These are phyloP conservation scores for Oxygymnocypris stewartii DNA, from an alignment of 2,113 vertebrate genomes.

Conservation along the genomic window DNA sequence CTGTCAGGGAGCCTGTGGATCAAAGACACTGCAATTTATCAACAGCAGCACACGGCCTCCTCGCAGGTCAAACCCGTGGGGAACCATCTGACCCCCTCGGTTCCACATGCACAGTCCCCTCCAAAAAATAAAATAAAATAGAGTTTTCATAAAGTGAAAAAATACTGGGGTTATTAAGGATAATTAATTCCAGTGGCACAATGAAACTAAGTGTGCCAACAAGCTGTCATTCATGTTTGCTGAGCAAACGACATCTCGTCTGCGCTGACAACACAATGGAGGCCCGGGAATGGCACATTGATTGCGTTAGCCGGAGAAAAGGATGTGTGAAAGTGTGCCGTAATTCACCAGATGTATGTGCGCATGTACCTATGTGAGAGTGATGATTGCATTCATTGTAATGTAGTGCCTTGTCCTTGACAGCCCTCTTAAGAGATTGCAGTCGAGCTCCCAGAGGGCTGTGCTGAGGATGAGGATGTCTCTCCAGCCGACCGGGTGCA, in stretches of 20 bases:
- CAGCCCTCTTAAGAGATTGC: slow-evolving; percentile 43
- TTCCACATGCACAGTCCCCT: neutral
- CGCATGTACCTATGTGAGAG: neutral
- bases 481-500: slow-evolving; percentile 39
- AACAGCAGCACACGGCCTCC: slow-evolving; percentile 16
- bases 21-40: slow-evolving; percentile 52
- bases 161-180: slow-evolving; percentile 31
- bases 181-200: slow-evolving; percentile 46
- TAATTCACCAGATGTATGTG: slow-evolving; percentile 11
- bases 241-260: neutral
- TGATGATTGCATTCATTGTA: slow-evolving; percentile 39
- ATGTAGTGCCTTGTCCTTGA: slow-evolving; percentile 44
- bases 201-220: slow-evolving; percentile 33
- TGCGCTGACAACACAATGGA: slow-evolving; percentile 27
- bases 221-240: slow-evolving; percentile 43
- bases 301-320: slow-evolving; percentile 32
- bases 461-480: slow-evolving; percentile 35
- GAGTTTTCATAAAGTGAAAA: too few relatives aligned
- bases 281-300: neutral
- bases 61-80: slow-evolving; percentile 32
- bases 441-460: slow-evolving; percentile 27
- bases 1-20: slow-evolving; percentile 45
- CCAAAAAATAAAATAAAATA: too few relatives aligned
- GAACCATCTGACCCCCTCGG: neutral
- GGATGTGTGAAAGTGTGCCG: neutral